Evolutionary conservation across 1,140 invertebrate genomes (phyloP).

Genomic region (Anadara kagoshimensis): DNA sequence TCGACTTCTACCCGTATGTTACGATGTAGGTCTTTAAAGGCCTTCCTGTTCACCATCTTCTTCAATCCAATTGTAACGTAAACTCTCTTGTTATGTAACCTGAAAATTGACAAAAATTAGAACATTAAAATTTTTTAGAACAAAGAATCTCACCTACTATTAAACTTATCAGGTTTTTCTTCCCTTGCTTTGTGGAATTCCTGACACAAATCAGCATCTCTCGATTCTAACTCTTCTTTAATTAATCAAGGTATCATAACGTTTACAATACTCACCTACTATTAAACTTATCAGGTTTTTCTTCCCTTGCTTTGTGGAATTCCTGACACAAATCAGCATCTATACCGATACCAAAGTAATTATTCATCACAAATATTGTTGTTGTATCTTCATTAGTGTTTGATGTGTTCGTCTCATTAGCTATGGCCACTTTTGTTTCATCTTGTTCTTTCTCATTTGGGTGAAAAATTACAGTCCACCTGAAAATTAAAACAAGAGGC

Average conservation of each 20-base stretch:
- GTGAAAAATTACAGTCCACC: conserved; percentile 97
- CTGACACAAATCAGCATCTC: conserved; percentile 57
- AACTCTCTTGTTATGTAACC: conserved; percentile 97
- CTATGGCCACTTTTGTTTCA: conserved; percentile 71
- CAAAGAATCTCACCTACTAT: too few relatives aligned
- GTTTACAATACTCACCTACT: conserved; percentile 79
- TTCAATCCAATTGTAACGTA: conserved; percentile 98
- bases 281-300: conserved; percentile 91
- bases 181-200: conserved; percentile 74
- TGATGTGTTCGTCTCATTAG: conserved; percentile 73
- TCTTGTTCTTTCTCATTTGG: conserved; percentile 82
- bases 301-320: conserved; percentile 73
- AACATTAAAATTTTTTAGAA: too few relatives aligned
- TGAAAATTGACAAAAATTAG: conserved; percentile 65
- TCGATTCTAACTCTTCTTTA: neutral
- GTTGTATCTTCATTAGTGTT: conserved; percentile 98
- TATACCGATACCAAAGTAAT: conserved; percentile 75
- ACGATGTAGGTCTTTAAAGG: conserved; percentile 96
- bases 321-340: conserved; percentile 74
- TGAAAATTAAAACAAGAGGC: conserved; percentile 53
- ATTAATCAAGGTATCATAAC: neutral
- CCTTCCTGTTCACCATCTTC: conserved; percentile 96
- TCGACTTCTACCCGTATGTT: conserved; percentile 97
- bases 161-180: conserved; percentile 45
- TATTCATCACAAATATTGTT: conserved; percentile 85